Percentiles rank a stretch among this genome's conserved stretches.
phyloP scores from a whole-genome alignment of 2,888 invertebrate genomes.

The Julus scanicus region DNA sequence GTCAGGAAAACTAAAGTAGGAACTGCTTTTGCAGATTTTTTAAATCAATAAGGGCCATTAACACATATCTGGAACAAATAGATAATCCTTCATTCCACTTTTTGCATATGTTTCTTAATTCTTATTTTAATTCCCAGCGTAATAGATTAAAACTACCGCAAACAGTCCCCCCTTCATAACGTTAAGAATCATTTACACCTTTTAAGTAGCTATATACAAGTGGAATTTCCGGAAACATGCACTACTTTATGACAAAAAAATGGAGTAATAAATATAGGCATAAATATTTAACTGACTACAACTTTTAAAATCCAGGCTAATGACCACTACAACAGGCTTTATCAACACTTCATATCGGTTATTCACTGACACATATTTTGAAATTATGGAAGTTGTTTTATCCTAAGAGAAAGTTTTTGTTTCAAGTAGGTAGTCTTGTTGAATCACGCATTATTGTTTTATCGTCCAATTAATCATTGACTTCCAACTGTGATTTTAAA shows the following conservation, averaged over 20 bases:
- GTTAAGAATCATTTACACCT: not conserved
- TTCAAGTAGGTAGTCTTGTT: not conserved
- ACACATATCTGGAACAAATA: too few relatives aligned
- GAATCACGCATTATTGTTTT: not conserved
- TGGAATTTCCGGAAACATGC: not conserved
- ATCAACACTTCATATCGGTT: not conserved
- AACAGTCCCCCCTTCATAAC: not conserved
- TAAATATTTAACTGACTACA: not conserved
- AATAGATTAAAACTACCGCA: not conserved
- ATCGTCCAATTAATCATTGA: not conserved
- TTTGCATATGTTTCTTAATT: too few relatives aligned
- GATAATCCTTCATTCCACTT: too few relatives aligned
- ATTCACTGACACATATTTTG: constrained; percentile 22
- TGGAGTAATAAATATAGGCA: not conserved
- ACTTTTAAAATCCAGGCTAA: constrained; percentile 7
- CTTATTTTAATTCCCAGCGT: too few relatives aligned
- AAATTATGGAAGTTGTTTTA: not conserved
- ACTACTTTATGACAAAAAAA: not conserved
- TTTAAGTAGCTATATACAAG: not conserved
- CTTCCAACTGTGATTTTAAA: not conserved
- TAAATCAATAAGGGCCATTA: too few relatives aligned
- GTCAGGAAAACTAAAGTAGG: too few relatives aligned
- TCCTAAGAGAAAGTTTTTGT: constrained; percentile 4
- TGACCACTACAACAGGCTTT: not conserved
- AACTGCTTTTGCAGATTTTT: too few relatives aligned